Percentiles rank a stretch among this genome's conserved stretches.
Conservation (phyloP, 2,888 invertebrate species). For the Noctua janthe region DNA sequence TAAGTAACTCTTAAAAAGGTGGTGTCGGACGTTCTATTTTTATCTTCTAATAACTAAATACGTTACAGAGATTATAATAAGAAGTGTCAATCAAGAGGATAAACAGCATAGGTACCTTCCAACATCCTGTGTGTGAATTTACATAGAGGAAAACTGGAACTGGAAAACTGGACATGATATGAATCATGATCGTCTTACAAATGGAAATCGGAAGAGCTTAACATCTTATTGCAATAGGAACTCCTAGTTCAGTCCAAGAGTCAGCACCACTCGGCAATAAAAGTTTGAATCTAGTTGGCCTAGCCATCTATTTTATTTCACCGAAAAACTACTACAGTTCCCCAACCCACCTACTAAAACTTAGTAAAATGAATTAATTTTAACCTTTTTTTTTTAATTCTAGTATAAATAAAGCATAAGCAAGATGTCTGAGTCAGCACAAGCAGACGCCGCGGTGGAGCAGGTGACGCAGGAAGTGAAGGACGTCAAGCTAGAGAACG, state of each 20-base stretch:
- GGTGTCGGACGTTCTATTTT: neutral
- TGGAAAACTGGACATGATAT: neutral
- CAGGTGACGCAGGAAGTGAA: slow-evolving; percentile 87
- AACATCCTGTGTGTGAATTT: neutral
- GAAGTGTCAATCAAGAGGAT: neutral
- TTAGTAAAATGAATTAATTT: neutral
- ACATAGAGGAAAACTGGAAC: neutral
- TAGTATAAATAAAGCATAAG: slow-evolving; percentile 62
- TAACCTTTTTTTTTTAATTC: slow-evolving; percentile 39
- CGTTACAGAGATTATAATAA: neutral
- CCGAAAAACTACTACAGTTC: neutral
- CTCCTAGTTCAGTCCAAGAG: neutral
- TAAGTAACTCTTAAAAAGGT: neutral
- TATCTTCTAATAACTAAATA: neutral
- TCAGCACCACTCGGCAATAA: neutral
- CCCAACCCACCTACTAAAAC: neutral
- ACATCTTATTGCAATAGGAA: neutral
- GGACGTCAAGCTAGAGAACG: slow-evolving; percentile 90
- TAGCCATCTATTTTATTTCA: neutral
- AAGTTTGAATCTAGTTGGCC: slow-evolving; percentile 10
- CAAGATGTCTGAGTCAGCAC: slow-evolving; percentile 81
- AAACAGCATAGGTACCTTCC: neutral
- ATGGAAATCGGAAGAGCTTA: neutral
- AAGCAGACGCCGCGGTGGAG: slow-evolving; percentile 80
- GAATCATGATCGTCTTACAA: neutral